Base-by-base conservation (phyloP, 30 jellyfish, hydroid and myxozoan genomes). In the Nemopilema nomurai region DNA sequence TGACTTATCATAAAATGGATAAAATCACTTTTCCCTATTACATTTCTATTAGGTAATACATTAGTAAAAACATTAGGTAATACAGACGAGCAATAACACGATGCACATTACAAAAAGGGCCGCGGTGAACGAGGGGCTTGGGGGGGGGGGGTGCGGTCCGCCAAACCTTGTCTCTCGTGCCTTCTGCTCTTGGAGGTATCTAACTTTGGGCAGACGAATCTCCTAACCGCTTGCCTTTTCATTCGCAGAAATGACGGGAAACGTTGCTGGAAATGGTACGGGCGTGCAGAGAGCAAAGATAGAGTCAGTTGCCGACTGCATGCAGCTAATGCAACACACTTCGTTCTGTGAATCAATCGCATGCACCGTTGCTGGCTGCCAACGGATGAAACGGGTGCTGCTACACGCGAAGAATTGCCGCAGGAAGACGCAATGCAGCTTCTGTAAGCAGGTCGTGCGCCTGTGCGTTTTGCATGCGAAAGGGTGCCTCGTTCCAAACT, bases 391-490 rank as follows among this genome's bases (percentile, higher is more conserved):
- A 29, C 23, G 50, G 24, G 87, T 78, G 0, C 20, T 84, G 25
- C 51, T 21, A 51, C 93, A 84, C 65, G 79, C 85, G 41, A 20
- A 51, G 49, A 78, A 74, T 21, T 84, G 93, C 87, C 62, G 53
- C 28, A 67, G 82, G 20, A 84, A 74, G 68, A 69, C 63, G 26
- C 75, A 84, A 0, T 84, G 93, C 76, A 49, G 23, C 0, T n/a
- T 57, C 8, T 84, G 93, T 70, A 74, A 65, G 71, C 93, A 84
- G 28, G 68, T 72, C n/a, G 18, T 84, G 8, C 74, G 85, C 8
- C 26, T 84, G 24, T 84, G 93, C 69, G 79, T 84, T 17, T 33
- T 84, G 27, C 93, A 84, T 26, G 93, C 87, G 8, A 73, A 49
- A 74, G 51, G 32, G 31, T 84, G 93, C 52, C 18, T 27, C n/a